Base-by-base conservation (phyloP, 2,888 invertebrate species). In the Eilema sororculum region DNA sequence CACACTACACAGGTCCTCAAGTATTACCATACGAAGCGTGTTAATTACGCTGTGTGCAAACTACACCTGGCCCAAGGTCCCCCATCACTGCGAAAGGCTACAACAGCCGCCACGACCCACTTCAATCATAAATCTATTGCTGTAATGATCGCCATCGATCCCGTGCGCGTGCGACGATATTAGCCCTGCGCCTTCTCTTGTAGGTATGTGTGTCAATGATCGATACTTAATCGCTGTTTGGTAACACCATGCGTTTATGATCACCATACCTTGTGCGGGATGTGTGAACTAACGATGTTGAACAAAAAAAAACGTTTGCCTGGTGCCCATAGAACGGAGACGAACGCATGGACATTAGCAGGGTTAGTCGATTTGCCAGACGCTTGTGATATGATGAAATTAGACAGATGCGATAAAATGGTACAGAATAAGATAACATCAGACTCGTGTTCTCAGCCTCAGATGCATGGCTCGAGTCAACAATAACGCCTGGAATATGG, bases 101-200 rank as follows among this genome's bases (percentile, higher is more conserved):
- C n/a, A 52, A 28, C 30, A 33, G 22, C 46, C 12, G 10, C n/a
- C 60, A 52, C 30, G 24, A 33, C 2, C 22, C 57, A 56, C 24
- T 62, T 62, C 57, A 68, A 68, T 68, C 57, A 37, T 37, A 68
- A 68, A 68, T 20, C 52, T 67, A 78, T 78, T 71, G 72, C 52
- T 58, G 67, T 76, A 74, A 79, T 73, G 68, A 73, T 67, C 66
- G 72, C 68, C 63, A 72, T 73, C 72, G 64, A 78, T 74, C 56
- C 22, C 62, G 78, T 73, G 74, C n/a, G 69, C 67, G 60, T 65
- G 68, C 71, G 56, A 28, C 62, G 52, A 28, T 71, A 65, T 79
- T 68, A 79, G 72, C 59, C 41, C 41, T 59, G 56, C 28, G 24
- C 59, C 16, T 22, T 20, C 46, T 25, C 16, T 20, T 13, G 52